phyloP scores from a whole-genome alignment of 2,113 vertebrate genomes.

The Anas platyrhynchos region DNA sequence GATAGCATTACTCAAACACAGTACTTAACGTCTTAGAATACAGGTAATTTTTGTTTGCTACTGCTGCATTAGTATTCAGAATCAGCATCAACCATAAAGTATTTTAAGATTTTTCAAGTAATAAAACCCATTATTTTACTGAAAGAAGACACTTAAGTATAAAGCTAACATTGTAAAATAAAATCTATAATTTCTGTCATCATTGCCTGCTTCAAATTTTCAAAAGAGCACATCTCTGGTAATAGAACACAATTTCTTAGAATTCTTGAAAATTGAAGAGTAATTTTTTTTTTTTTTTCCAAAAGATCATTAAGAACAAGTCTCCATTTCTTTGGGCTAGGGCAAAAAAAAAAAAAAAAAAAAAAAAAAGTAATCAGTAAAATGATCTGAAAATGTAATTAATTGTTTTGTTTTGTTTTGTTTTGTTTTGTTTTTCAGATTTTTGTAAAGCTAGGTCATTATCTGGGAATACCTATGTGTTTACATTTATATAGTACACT shows the following conservation, averaged over 20 bases:
- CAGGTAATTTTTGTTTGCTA: neutral
- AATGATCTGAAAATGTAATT: neutral
- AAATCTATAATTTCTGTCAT: neutral
- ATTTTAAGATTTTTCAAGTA: neutral
- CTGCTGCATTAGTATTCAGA: neutral
- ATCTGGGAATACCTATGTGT: rapidly evolving
- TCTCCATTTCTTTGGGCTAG: too few species aligned
- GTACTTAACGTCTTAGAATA: neutral
- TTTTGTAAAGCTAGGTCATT: neutral
- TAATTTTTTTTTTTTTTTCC: neutral
- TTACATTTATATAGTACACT: neutral
- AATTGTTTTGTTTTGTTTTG: too few species aligned
- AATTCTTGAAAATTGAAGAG: neutral
- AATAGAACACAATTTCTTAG: neutral
- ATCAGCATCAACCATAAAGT: neutral
- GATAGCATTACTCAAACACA: neutral
- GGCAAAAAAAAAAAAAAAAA: neutral
- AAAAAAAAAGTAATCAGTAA: neutral
- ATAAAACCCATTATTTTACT: neutral
- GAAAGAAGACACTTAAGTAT: neutral
- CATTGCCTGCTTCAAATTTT: neutral
- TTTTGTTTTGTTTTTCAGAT: too few species aligned
- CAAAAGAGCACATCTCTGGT: neutral
- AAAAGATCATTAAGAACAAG: neutral
- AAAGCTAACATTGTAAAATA: neutral